Evolutionary conservation across 2,113 vertebrate genomes (phyloP).

Genomic region (Accipiter virgatus): DNA sequence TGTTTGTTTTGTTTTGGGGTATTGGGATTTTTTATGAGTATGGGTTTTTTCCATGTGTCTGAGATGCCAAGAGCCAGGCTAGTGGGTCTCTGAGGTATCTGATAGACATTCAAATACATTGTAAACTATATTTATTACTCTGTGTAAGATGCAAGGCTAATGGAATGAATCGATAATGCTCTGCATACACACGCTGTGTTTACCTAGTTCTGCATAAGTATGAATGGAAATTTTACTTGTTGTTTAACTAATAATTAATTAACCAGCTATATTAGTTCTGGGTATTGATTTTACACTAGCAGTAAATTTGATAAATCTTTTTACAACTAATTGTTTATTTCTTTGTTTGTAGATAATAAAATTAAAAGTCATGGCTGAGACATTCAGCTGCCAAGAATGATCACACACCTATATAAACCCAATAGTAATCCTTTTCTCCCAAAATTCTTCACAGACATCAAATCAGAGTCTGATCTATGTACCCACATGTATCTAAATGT

Average conservation of each 20-base stretch:
- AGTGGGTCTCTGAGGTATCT: not conserved
- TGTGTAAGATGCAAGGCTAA: not conserved
- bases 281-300: not conserved
- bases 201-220: not conserved
- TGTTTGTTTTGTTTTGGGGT: not conserved
- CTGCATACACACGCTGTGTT: not conserved
- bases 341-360: not conserved
- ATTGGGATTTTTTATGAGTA: not conserved
- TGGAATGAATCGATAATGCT: not conserved
- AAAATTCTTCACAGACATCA: not conserved
- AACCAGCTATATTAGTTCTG: not conserved
- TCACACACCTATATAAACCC: not conserved
- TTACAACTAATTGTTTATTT: not conserved
- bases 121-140: not conserved
- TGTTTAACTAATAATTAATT: slow-evolving; percentile 22
- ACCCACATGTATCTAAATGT: not conserved
- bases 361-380: not conserved
- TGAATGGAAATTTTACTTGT: not conserved
- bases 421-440: not conserved
- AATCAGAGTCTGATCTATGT: not conserved
- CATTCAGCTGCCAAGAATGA: not conserved
- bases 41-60: not conserved
- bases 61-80: not conserved
- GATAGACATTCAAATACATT: not conserved
- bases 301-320: not conserved